Conservation (phyloP, 2,888 invertebrate species). For the Cephus runcator region DNA sequence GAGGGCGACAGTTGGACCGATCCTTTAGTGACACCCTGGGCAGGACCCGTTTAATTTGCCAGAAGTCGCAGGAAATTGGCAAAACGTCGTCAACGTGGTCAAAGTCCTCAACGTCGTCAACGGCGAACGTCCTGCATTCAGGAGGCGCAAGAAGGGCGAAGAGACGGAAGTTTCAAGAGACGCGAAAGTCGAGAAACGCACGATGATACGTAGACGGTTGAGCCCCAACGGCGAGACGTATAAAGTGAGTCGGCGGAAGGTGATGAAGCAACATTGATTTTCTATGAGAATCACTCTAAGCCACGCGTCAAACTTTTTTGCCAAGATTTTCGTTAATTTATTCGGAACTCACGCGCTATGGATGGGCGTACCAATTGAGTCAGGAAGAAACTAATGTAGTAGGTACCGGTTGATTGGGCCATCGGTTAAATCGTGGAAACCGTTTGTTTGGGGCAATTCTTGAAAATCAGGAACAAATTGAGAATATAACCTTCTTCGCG, state of each 20-base stretch:
- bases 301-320: neutral
- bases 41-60: neutral
- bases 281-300: neutral
- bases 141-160: neutral
- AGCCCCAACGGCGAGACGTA: neutral
- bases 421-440: neutral
- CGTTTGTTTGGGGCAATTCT: no score
- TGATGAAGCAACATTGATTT: neutral
- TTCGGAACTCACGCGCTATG: neutral
- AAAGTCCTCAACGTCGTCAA: neutral
- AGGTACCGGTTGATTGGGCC: neutral
- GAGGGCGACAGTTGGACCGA: neutral
- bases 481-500: no score
- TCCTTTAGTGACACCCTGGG: neutral
- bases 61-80: neutral
- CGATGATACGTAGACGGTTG: neutral
- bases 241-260: conserved; percentile 3
- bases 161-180: neutral
- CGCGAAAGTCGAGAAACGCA: neutral
- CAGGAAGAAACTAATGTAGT: neutral
- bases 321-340: neutral
- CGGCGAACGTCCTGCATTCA: neutral
- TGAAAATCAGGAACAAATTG: no score
- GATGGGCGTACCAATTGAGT: no score
- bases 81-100: neutral